Base-by-base conservation (phyloP, 2,113 vertebrate species). In the Dipodomys ordii region DNA sequence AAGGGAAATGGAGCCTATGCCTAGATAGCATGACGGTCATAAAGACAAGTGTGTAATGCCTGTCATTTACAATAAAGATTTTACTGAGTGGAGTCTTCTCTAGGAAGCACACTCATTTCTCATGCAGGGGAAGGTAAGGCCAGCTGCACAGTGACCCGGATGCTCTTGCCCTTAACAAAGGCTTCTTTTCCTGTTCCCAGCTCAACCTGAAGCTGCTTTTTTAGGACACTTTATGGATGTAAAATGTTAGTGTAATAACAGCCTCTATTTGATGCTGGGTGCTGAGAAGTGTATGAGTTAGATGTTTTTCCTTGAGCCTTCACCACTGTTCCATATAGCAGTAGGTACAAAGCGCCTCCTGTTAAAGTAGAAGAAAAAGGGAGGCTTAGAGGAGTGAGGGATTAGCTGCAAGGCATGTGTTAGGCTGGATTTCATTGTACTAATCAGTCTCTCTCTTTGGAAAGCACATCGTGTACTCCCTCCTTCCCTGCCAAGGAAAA, bases 141-240 rank as follows among this genome's bases (percentile, higher is more conserved):
- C 8, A 12, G 71, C 57, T n/a, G 53, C 15, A 25, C 83, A 46
- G 3, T 15, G 23, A 65, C 74, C 10, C 35, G 1, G 4, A 6
- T 30, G 74, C 27, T 71, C 73, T 73, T 49, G 5, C 39, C 84
- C 76, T 35, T 2, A 6, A 84, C 8, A 89, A 77, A 69, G 60
- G 64, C 39, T 32, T 57, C 57, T 11, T 18, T 72, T 27, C 22
- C 25, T 0, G 25, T 22, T 64, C 62, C n/a, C 35, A 57, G 27
- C 68, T 80, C 74, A 30, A 57, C 74, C 32, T 81, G 22, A 93
- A 82, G 71, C 25, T 76, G 80, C 60, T 57, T 76, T 77, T 79
- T 93, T 74, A 93, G 78, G 53, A 68, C 79, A 87, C 83, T 71
- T 93, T 92, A 62, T 67, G 35, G 49, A 71, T 72, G 76, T 74